Base-by-base conservation (phyloP, 2,113 vertebrate genomes). In the Myotis lucifugus region DNA sequence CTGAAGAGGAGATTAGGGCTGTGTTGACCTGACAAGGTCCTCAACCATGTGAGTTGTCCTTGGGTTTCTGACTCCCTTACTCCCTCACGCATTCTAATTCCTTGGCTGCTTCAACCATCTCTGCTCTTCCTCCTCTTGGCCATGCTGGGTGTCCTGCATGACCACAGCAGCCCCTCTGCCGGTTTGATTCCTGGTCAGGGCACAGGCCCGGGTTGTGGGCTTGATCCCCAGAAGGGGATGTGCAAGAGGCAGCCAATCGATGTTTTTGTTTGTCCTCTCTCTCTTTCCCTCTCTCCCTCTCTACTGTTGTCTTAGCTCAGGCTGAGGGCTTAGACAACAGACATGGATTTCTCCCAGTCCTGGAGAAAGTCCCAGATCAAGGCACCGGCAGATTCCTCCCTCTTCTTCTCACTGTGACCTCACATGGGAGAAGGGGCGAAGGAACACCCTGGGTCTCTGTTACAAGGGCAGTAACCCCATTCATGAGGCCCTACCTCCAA, bases 131-230 rank as follows among this genome's bases (percentile, higher is more conserved):
- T 69, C 23, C 32, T 48, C 67, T 32, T 6, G 37, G 74, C 67
- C 66, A 0, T 42, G n/a, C 32, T 56, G 29, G 14, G 25, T 15
- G 42, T 13, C 77, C 59, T 46, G 29, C 17, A 0, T 17, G 34
- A 6, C 32, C 0, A 11, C 52, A 34, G 46, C 2, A 34, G 66
- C 42, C 0, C 59, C 12, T 25, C 0, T 4, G 4, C 37, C 3
- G 54, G 21, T 56, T 23, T 59, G 56, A 59, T 59, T 25, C 56
- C 56, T 59, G 56, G 56, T 59, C 9, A 11, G 56, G 56, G 56
- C 56, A 9, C 23, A 59, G 21, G 56, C 23, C 56, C 9, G 56
- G 8, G 56, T 59, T 59, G 23, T 25, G 21, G 56, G 56, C 56
- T 25, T 59, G 56, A 59, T 59, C 8, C 56, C 23, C 9, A 3